A percentile compares a stretch with the other conserved stretches of the same genome.
These are phyloP conservation scores for Leptestheria dahalacensis DNA, from an alignment of 1,140 invertebrate genomes.

Conservation along the genomic window DNA sequence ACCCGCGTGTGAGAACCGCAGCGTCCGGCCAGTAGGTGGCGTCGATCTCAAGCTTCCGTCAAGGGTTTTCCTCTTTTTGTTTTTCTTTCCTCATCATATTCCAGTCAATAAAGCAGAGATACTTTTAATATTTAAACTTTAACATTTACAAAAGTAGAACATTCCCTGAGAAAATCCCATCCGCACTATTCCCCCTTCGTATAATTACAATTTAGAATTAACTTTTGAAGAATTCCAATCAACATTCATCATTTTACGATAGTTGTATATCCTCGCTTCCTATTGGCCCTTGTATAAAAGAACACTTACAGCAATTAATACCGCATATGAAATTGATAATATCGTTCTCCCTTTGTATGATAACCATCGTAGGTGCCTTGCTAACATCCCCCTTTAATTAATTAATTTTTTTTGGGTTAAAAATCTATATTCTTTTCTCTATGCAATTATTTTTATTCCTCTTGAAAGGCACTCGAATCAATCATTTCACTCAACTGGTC, in stretches of 20 bases:
- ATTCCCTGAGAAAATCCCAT: too few relatives aligned
- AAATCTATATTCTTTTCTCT: neutral
- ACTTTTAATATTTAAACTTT: too few relatives aligned
- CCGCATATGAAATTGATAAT: neutral
- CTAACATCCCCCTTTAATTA: neutral
- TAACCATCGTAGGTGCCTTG: neutral
- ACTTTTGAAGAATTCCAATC: too few relatives aligned
- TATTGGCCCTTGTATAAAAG: neutral
- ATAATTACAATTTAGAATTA: too few relatives aligned
- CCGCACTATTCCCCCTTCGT: too few relatives aligned
- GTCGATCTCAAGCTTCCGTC: neutral
- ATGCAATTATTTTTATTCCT: neutral
- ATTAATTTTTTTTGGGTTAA: neutral
- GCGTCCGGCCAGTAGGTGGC: neutral
- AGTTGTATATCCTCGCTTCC: too few relatives aligned
- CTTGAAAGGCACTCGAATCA: neutral
- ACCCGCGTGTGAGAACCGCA: neutral
- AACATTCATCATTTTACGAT: too few relatives aligned
- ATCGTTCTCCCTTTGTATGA: neutral
- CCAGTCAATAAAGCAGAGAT: too few relatives aligned
- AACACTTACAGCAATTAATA: neutral
- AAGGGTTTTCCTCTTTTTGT: neutral
- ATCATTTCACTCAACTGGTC: neutral
- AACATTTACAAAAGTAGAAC: too few relatives aligned
- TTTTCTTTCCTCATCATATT: too few relatives aligned